Evolutionary conservation across 2,888 invertebrate genomes (phyloP).

Genomic region (Heteropelma amictum): DNA sequence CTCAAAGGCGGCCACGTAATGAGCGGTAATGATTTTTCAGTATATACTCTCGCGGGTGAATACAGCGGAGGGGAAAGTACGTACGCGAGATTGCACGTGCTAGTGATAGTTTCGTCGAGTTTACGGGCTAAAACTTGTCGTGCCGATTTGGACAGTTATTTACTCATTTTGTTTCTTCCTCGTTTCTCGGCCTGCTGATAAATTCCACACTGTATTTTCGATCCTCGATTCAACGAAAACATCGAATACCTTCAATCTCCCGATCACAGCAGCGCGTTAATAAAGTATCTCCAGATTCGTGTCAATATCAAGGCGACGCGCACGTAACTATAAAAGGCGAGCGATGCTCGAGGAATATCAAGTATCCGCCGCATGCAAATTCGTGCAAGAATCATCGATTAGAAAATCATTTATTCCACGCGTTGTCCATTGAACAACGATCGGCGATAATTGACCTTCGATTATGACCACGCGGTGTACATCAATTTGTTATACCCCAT

Average conservation of each 20-base stretch:
- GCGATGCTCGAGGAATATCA: slow-evolving; percentile 27
- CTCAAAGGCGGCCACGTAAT: slow-evolving; percentile 45
- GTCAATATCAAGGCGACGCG: slow-evolving; percentile 31
- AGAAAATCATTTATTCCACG: slow-evolving; percentile 44
- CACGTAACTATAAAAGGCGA: slow-evolving; percentile 24
- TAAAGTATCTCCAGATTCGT: too few relatives aligned
- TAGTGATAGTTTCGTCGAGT: neutral
- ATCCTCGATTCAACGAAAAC: too few relatives aligned
- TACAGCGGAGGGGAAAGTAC: slow-evolving; percentile 30
- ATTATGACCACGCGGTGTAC: neutral
- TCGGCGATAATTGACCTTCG: slow-evolving; percentile 30
- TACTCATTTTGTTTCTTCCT: neutral
- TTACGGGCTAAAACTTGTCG: neutral
- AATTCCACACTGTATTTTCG: too few relatives aligned
- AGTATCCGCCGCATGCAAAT: neutral
- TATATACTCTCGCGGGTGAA: slow-evolving; percentile 31
- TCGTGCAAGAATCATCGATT: slow-evolving; percentile 28
- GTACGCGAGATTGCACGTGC: slow-evolving; percentile 6
- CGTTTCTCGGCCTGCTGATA: neutral
- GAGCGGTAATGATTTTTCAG: slow-evolving; percentile 49
- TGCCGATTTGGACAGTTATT: neutral
- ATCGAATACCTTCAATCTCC: too few relatives aligned
- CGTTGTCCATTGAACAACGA: slow-evolving; percentile 33
- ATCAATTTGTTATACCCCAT: too few relatives aligned
- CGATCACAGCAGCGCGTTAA: too few relatives aligned